Conservation (phyloP, 2,797 vertebrate genomes). For the Anas bahamensis region DNA sequence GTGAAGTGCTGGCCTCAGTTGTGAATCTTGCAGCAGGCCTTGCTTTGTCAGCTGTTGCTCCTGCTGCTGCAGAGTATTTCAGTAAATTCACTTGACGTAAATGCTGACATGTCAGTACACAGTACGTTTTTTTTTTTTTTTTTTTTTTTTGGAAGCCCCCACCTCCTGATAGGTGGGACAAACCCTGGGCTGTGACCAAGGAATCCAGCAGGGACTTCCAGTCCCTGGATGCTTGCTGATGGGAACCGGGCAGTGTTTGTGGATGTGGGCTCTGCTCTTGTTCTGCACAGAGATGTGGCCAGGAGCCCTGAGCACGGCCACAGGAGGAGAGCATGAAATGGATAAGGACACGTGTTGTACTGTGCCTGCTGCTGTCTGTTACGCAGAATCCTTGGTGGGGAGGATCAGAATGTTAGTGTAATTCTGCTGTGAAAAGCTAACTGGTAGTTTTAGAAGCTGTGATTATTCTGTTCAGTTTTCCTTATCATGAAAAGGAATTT, state of each 20-base stretch:
- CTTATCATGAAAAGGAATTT: background rate
- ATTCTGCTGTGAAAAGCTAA: background rate
- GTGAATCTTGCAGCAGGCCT: background rate
- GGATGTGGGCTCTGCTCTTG: background rate
- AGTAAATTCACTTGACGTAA: background rate
- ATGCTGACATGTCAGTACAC: background rate
- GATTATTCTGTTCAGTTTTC: background rate
- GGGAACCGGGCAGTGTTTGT: background rate
- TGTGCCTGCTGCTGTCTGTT: too few relatives aligned
- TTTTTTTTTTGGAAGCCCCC: background rate
- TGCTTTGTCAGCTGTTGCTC: background rate
- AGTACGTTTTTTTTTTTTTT: too few relatives aligned
- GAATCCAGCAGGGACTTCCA: rapidly evolving
- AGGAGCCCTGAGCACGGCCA: too few relatives aligned
- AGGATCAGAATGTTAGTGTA: background rate
- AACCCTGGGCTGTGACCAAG: too few relatives aligned
- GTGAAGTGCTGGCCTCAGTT: background rate
- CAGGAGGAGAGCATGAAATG: background rate
- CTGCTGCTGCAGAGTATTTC: background rate
- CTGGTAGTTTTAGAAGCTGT: background rate
- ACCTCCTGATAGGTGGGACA: too few relatives aligned
- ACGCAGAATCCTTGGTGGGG: background rate
- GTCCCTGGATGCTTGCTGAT: rapidly evolving
- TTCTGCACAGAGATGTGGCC: background rate
- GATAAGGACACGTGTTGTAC: rapidly evolving